A percentile compares a stretch with the other conserved stretches of the same genome.
These are phyloP conservation scores for Gallinago jamesoni DNA, from an alignment of 2,113 vertebrate genomes.

Conservation along the genomic window DNA sequence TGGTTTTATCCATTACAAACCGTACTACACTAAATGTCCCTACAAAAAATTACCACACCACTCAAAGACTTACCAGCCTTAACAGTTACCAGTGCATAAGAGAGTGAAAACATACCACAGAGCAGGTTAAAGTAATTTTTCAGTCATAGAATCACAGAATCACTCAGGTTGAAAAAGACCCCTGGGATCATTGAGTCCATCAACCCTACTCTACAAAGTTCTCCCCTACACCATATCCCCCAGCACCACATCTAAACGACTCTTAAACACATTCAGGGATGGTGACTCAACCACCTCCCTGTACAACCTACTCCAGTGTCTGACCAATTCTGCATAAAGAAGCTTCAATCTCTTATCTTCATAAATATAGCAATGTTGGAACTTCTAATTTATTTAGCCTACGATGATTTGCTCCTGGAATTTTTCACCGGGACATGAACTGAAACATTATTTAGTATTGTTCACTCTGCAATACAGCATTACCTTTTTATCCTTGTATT, in stretches of 20 bases:
- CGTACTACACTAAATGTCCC: constrained; percentile 1
- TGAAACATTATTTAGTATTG: not conserved
- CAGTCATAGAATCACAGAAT: not conserved
- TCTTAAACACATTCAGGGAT: no score
- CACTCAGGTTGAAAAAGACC: no score
- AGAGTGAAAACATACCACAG: not conserved
- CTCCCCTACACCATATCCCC: no score
- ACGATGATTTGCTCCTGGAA: not conserved
- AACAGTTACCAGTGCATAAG: not conserved
- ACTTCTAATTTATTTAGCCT: not conserved
- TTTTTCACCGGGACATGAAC: not conserved
- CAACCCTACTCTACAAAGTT: no score
- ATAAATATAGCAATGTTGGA: not conserved
- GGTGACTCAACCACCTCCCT: no score
- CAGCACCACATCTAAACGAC: no score
- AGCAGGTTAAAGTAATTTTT: not conserved
- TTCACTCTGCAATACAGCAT: not conserved
- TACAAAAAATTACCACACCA: constrained; percentile 56
- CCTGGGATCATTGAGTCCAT: no score
- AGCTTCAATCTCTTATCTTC: not conserved
- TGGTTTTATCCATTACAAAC: constrained; percentile 49
- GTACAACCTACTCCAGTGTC: no score
- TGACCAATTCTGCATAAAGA: not conserved
- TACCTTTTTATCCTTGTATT: not conserved
- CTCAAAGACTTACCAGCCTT: constrained; percentile 7